These are phyloP conservation scores for Megastigmus dorsalis DNA, from an alignment of 2,888 invertebrate genomes.

Conservation along the genomic window DNA sequence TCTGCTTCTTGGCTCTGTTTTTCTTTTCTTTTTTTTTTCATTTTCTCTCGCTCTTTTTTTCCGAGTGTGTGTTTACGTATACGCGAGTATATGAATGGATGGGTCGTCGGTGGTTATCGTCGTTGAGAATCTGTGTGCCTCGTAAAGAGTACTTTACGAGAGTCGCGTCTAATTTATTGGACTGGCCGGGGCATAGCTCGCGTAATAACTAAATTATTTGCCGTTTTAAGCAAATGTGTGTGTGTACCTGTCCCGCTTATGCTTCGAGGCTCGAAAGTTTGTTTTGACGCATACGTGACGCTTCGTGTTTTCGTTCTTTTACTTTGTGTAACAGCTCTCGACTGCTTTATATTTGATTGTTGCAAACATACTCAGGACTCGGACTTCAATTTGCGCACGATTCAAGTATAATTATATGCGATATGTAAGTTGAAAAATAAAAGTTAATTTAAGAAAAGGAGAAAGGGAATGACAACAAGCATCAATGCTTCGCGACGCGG, in stretches of 20 bases:
- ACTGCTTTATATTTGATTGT: too few relatives aligned
- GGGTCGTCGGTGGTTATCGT: not conserved
- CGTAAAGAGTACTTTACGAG: slow-evolving; percentile 41
- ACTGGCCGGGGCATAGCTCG: not conserved
- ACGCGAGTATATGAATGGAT: slow-evolving; percentile 5
- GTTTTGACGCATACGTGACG: not conserved
- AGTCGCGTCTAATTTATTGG: slow-evolving; percentile 7
- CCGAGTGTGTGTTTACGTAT: too few relatives aligned
- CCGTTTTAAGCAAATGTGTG: slow-evolving; percentile 1
- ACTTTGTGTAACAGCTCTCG: too few relatives aligned
- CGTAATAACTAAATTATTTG: slow-evolving; percentile 35
- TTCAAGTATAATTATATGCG: too few relatives aligned
- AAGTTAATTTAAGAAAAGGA: too few relatives aligned
- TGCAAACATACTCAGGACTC: too few relatives aligned
- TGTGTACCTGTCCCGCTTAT: too few relatives aligned
- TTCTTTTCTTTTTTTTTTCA: not conserved
- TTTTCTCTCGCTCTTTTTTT: not conserved
- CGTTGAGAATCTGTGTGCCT: slow-evolving; percentile 1
- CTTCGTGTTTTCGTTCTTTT: not conserved
- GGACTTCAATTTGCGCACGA: too few relatives aligned
- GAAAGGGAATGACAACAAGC: too few relatives aligned
- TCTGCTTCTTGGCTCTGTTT: not conserved
- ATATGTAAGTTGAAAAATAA: too few relatives aligned
- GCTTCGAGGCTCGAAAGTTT: not conserved
- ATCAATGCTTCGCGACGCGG: too few relatives aligned